Evolutionary conservation across 2,113 vertebrate genomes (phyloP).

Genomic region (human (Homo sapiens)): GRCh38 chr7:132220501-132221000

Average conservation of each 20-base stretch:
- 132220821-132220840: too few species aligned
- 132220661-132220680: neutral
- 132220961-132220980: too few species aligned
- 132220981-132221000: too few species aligned
- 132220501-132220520: neutral
- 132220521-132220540: neutral
- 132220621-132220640: neutral
- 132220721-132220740: neutral
- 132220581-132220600: too few species aligned
- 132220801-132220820: neutral
- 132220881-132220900: too few species aligned
- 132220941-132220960: too few species aligned
- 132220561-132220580: rapidly evolving
- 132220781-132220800: neutral
- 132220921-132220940: too few species aligned
- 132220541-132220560: neutral
- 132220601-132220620: neutral
- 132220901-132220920: too few species aligned
- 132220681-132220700: neutral
- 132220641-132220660: neutral
- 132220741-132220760: neutral
- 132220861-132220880: too few species aligned
- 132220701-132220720: neutral
- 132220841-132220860: too few species aligned
- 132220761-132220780: neutral